Evolutionary conservation across 2,113 vertebrate species (phyloP), one percentile per base, ranked within the genome.

Genomic region (Toxotes chatareus): DNA sequence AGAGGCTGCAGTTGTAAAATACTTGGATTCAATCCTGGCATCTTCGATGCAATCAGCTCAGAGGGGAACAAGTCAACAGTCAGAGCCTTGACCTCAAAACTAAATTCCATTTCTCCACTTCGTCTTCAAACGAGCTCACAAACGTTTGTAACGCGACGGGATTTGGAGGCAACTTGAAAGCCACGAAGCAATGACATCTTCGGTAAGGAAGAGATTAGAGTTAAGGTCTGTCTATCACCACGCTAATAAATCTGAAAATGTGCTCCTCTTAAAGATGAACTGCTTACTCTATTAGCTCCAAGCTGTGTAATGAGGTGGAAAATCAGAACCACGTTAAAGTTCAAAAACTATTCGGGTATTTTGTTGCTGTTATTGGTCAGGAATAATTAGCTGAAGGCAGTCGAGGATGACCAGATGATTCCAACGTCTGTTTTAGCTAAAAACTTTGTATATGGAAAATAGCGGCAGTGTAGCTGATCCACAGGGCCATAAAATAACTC

Each of bases 241-340:
- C 55, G 9, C 34, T 14, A 42, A 87, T 86, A 89, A 73, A 91
- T 88, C 88, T 76, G 23, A 80, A 66, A 67, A 63, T 42, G 38
- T 65, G 59, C 62, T 84, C 73, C 66, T 80, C 60, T 78, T 68
- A 17, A 84, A 75, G 78, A 79, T 63, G 53, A 44, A 74, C 73
- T 67, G 68, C 85, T 72, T 65, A 62, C 59, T 71, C 70, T 19
- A 57, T 69, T 47, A 72, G 76, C 55, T 86, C 62, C 59, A 79
- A 60, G 53, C 42, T 38, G 36, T 53, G 79, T 86, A 93, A 92
- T 88, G 86, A 89, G 78, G 53, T 86, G 89, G 90, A 91, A 92
- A 93, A 93, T 91, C 73, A 84, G 56, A 90, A 85, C 72, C 87
- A 89, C 36, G 62, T 36, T 62, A 19, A 51, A 77, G 36, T 78